Percentiles rank a stretch among this genome's conserved stretches.
These are phyloP conservation scores for Leptinotarsa lineolata DNA, from an alignment of 1,140 invertebrate species.

Conservation along the genomic window DNA sequence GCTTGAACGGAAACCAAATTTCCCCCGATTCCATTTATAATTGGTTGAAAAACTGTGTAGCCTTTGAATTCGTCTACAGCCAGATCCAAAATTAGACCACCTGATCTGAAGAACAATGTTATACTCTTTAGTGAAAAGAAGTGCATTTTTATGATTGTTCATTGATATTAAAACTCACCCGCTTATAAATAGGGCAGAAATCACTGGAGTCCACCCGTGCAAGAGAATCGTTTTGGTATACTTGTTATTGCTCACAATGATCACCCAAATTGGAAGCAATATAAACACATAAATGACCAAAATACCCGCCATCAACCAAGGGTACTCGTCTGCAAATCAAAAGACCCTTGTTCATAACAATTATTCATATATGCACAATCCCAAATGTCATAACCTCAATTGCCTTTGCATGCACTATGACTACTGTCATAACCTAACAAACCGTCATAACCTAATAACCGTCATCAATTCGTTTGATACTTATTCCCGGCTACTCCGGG, in stretches of 20 bases:
- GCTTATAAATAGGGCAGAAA: slow-evolving; percentile 84
- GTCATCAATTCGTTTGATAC: too few relatives aligned
- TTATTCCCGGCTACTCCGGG: too few relatives aligned
- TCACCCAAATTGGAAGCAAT: slow-evolving; percentile 73
- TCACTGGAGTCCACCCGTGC: slow-evolving; percentile 84
- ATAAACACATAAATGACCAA: slow-evolving; percentile 67
- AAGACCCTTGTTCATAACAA: not conserved
- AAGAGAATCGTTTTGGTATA: slow-evolving; percentile 79
- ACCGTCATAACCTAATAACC: too few relatives aligned
- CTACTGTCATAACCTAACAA: too few relatives aligned
- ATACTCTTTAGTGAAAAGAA: not conserved
- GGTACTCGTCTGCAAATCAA: slow-evolving; percentile 60
- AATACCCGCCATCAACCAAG: slow-evolving; percentile 70
- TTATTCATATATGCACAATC: not conserved
- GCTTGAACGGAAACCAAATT: slow-evolving; percentile 98
- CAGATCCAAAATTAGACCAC: slow-evolving; percentile 78
- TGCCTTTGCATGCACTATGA: too few relatives aligned
- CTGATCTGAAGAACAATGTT: slow-evolving; percentile 63
- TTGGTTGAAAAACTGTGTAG: slow-evolving; percentile 88
- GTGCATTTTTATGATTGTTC: too few relatives aligned
- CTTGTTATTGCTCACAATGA: slow-evolving; percentile 75
- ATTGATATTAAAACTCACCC: slow-evolving; percentile 63
- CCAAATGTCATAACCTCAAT: too few relatives aligned
- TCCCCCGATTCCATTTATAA: slow-evolving; percentile 94
- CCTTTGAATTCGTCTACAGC: slow-evolving; percentile 76